A percentile compares a stretch with the other conserved stretches of the same genome.
Conservation (phyloP, 2,888 invertebrate genomes). For the Venustoraphidia nigricollis region DNA sequence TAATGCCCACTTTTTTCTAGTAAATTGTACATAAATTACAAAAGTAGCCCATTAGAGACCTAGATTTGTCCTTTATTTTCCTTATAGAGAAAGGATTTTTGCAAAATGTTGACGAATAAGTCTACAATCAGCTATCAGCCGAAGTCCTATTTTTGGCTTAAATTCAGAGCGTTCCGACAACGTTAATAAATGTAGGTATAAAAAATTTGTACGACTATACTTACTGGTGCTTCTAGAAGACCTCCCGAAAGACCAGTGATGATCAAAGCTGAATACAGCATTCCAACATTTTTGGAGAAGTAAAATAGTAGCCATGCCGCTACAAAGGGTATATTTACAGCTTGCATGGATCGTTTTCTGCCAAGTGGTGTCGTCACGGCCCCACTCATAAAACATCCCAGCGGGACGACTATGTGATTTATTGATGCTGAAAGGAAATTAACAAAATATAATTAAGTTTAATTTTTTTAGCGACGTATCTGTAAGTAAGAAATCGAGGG, state of each 20-base stretch:
- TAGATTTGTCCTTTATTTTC: too few species aligned
- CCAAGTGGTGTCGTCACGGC: slow-evolving; percentile 54
- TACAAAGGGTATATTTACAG: slow-evolving; percentile 58
- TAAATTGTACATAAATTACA: too few species aligned
- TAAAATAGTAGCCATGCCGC: slow-evolving; percentile 60
- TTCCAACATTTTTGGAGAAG: slow-evolving; percentile 41
- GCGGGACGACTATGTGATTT: slow-evolving; percentile 61
- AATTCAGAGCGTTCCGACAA: too few species aligned
- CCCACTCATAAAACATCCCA: slow-evolving; percentile 65
- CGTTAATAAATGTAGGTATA: background rate
- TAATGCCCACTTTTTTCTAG: too few species aligned
- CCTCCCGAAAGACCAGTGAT: slow-evolving; percentile 65
- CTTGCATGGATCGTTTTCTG: slow-evolving; percentile 58
- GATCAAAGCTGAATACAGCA: slow-evolving; percentile 53
- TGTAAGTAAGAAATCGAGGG: too few species aligned
- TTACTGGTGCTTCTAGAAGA: slow-evolving; percentile 64
- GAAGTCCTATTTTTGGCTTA: too few species aligned
- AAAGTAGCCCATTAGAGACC: too few species aligned
- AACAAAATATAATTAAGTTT: too few species aligned
- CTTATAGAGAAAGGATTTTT: too few species aligned
- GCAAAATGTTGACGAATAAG: too few species aligned
- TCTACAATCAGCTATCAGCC: too few species aligned
- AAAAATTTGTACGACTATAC: slow-evolving; percentile 15
- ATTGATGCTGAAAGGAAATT: slow-evolving; percentile 47
- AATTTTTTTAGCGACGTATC: too few species aligned